Percentiles rank a stretch among this genome's conserved stretches.
phyloP scores from a whole-genome alignment of 2,113 vertebrate genomes.

The Verasper variegatus region DNA sequence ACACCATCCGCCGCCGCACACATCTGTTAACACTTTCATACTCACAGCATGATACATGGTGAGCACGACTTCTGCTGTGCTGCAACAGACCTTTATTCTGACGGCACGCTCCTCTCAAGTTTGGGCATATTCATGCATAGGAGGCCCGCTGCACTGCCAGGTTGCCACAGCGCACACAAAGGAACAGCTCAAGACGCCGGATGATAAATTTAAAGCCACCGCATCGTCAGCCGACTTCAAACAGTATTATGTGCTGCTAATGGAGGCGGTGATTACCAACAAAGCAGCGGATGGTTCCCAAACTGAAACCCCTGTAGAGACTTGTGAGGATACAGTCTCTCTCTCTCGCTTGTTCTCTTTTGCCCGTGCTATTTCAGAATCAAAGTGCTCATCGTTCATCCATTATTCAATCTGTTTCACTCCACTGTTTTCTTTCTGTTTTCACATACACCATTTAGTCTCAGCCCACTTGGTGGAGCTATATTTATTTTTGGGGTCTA shows the following conservation, averaged over 20 bases:
- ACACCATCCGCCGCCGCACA: not conserved
- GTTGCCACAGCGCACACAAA: conserved; percentile 3
- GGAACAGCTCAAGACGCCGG: conserved; percentile 21
- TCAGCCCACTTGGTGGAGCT: conserved; percentile 73
- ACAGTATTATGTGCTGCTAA: conserved; percentile 43
- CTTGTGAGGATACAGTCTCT: conserved; percentile 42
- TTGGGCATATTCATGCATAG: not conserved
- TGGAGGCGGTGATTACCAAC: conserved; percentile 58
- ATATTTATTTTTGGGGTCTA: conserved; percentile 68
- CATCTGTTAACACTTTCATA: not conserved
- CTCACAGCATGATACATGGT: not conserved
- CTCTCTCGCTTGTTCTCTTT: conserved; percentile 16
- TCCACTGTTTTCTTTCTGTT: conserved; percentile 77
- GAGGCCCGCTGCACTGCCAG: conserved; percentile 4
- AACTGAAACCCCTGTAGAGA: conserved; percentile 56
- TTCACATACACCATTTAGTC: conserved; percentile 68
- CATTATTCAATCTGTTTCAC: conserved; percentile 81
- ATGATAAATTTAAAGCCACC: conserved; percentile 22
- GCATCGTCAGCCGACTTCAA: conserved; percentile 43
- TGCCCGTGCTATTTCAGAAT: conserved; percentile 78
- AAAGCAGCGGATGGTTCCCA: conserved; percentile 60
- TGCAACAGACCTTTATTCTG: not conserved
- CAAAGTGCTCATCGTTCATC: conserved; percentile 81
- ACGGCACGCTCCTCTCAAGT: not conserved
- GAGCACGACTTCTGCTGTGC: not conserved